These are phyloP conservation scores for Noctua janthe DNA, from an alignment of 2,888 invertebrate genomes.

Conservation along the genomic window DNA sequence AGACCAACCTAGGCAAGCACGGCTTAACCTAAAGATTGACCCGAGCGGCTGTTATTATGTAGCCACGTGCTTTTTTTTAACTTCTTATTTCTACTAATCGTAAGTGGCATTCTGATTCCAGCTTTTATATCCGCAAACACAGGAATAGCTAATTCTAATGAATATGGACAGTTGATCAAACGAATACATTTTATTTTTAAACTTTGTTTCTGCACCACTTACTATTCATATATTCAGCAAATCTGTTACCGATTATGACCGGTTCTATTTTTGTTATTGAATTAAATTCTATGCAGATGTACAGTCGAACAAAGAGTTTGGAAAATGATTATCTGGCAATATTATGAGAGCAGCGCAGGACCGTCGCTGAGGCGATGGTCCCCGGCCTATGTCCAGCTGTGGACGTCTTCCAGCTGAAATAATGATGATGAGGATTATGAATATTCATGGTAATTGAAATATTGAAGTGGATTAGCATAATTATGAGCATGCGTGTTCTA, in stretches of 20 bases:
- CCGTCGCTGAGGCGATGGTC: neutral
- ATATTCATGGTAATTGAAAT: too few relatives aligned
- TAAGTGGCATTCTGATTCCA: neutral
- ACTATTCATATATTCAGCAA: constrained; percentile 49
- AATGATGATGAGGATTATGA: too few relatives aligned
- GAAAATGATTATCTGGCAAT: neutral
- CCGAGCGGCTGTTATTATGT: too few relatives aligned
- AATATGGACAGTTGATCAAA: constrained; percentile 5
- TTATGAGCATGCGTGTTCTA: too few relatives aligned
- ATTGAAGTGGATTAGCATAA: too few relatives aligned
- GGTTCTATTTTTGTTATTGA: constrained; percentile 19
- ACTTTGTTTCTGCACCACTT: constrained; percentile 21
- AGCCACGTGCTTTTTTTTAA: too few relatives aligned
- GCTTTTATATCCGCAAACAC: constrained; percentile 7
- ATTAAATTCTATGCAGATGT: constrained; percentile 21
- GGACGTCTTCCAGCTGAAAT: too few relatives aligned
- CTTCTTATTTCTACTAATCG: neutral
- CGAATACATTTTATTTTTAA: constrained; percentile 2
- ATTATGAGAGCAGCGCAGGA: neutral
- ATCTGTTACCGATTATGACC: constrained; percentile 17
- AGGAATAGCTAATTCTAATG: constrained; percentile 21
- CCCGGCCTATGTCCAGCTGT: too few relatives aligned
- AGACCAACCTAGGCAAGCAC: too few relatives aligned
- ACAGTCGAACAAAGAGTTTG: neutral
- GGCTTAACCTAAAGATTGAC: too few relatives aligned